Base-by-base conservation (phyloP, 2,797 vertebrate genomes). In the Antennarius maculatus region DNA sequence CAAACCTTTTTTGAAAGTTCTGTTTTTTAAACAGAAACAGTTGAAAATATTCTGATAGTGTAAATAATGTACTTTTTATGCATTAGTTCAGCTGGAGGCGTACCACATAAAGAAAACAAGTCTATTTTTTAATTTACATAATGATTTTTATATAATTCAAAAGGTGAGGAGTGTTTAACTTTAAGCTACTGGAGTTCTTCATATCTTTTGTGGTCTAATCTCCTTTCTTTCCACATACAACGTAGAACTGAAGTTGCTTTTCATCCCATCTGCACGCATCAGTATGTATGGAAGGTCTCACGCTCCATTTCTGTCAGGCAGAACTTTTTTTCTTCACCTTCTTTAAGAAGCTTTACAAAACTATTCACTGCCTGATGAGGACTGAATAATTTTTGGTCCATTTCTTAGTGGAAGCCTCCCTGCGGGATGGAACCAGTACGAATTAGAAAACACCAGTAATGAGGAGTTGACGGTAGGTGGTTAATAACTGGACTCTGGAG, bases 401-500 rank as follows among this genome's bases (percentile, higher is more conserved):
- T 74, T 61, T 65, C 39, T 64, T 48, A 27, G 68, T 50, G 74
- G 47, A 74, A 75, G 59, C 45, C 34, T 57, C 11, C 34, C 43
- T 51, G 67, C 23, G 43, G 69, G 27, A 62, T 70, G 56, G 23
- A 71, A 49, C 39, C 37, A 49, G 18, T 42, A 47, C 60, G 72
- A 77, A 69, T 68, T 61, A 49, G 52, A 72, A 71, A 69, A 56
- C 45, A 59, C n/a, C 37, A 54, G 47, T 66, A 74, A 83, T 61
- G 47, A 68, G 54, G 76, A n/a, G 54, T 57, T 76, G 70, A 76
- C 69, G 49, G 65, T 74, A 85, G 49, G 57, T 43, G 77, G 47
- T 61, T 53, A 46, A 61, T 86, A 91, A 85, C 88, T 87, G 71
- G 76, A 64, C 85, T 75, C 60, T 8, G 60, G 72, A 77, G 71